These are phyloP conservation scores for Tipula helvola DNA, from an alignment of 2,888 invertebrate species.

Conservation along the genomic window DNA sequence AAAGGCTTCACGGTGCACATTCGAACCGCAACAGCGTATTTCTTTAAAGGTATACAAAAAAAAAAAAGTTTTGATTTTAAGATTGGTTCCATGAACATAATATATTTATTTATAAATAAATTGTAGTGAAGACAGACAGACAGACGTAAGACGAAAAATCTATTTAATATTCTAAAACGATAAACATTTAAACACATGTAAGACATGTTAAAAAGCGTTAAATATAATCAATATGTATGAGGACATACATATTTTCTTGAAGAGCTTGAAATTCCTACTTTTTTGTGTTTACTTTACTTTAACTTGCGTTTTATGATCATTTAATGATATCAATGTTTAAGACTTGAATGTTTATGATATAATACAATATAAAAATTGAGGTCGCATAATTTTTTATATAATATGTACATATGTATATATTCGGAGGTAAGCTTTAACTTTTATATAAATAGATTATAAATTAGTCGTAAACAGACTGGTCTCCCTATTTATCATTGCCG, in stretches of 20 bases:
- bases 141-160: not conserved
- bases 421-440: no score
- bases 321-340: not conserved
- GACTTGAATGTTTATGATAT: not conserved
- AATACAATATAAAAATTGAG: not conserved
- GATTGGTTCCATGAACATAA: not conserved
- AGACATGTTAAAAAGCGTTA: slow-evolving; percentile 7
- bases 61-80: not conserved
- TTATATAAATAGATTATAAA: no score
- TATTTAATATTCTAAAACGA: slow-evolving; percentile 9
- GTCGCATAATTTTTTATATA: no score
- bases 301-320: not conserved
- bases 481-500: no score
- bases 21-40: not conserved
- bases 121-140: not conserved
- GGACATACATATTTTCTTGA: not conserved
- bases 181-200: slow-evolving; percentile 9
- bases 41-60: not conserved
- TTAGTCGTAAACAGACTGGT: no score
- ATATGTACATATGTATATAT: no score
- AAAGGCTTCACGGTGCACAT: not conserved
- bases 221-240: slow-evolving; percentile 10
- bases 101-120: not conserved
- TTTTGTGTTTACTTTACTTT: not conserved
- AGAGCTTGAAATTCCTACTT: not conserved